Evolutionary conservation across 2,888 invertebrate genomes (phyloP).

Genomic region (Malachius bipustulatus): DNA sequence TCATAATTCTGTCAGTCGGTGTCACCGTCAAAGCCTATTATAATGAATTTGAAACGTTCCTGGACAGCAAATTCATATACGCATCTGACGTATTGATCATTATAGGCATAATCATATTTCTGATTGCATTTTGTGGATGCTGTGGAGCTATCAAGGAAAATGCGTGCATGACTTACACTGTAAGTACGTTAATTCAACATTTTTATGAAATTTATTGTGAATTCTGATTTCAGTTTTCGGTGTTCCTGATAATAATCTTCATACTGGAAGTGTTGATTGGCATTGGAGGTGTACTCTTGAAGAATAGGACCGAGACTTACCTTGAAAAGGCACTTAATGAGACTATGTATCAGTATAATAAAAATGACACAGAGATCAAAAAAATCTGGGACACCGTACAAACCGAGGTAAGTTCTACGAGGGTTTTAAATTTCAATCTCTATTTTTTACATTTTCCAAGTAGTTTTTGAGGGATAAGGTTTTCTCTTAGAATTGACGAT

Average conservation of each 20-base stretch:
- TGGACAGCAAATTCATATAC: conserved; percentile 69
- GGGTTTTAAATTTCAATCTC: not conserved
- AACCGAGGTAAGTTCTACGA: conserved; percentile 52
- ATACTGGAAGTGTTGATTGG: conserved; percentile 71
- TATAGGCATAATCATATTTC: conserved; percentile 73
- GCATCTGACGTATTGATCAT: conserved; percentile 76
- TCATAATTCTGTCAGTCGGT: conserved; percentile 73
- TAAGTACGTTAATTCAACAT: conserved; percentile 42
- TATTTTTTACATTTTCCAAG: not conserved
- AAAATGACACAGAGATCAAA: conserved; percentile 39
- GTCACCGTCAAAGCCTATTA: conserved; percentile 60
- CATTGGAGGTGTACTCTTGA: conserved; percentile 65
- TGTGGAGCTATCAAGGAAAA: conserved; percentile 91
- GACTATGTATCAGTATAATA: conserved; percentile 50
- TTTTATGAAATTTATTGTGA: no score
- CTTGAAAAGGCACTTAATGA: conserved; percentile 54
- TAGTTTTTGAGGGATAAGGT: not conserved
- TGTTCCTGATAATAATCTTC: conserved; percentile 66
- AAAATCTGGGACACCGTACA: conserved; percentile 72
- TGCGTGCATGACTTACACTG: conserved; percentile 85
- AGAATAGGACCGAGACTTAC: conserved; percentile 50
- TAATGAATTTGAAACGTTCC: conserved; percentile 64
- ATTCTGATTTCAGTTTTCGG: conserved; percentile 51
- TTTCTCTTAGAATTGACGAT: not conserved
- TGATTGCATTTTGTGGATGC: conserved; percentile 90